Conservation (phyloP, 2,113 vertebrate species). For the Paratilapia polleni region DNA sequence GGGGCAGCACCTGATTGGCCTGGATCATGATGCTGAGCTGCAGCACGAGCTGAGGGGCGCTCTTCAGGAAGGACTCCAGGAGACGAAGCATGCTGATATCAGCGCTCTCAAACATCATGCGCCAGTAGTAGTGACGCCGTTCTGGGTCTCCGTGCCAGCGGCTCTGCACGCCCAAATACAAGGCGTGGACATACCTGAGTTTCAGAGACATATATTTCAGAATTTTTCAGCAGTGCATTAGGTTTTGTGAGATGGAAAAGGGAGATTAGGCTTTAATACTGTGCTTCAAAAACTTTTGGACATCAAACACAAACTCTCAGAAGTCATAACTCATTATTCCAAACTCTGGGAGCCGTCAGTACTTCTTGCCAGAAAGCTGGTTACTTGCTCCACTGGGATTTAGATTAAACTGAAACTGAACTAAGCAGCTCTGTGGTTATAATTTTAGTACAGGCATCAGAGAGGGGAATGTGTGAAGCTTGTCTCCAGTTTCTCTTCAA, state of each 20-base stretch:
- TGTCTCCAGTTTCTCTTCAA: slow-evolving; percentile 25
- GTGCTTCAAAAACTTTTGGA: slow-evolving; percentile 32
- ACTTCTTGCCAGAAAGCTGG: slow-evolving; percentile 39
- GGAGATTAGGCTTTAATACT: background rate
- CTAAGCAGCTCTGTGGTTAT: slow-evolving; percentile 53
- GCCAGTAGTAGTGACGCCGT: slow-evolving; percentile 93
- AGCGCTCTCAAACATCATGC: slow-evolving; percentile 95
- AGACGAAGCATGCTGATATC: slow-evolving; percentile 98
- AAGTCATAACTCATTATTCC: slow-evolving; percentile 55
- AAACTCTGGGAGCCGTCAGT: slow-evolving; percentile 44
- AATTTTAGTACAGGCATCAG: slow-evolving; percentile 43
- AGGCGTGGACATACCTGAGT: slow-evolving; percentile 89
- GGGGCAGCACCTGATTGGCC: slow-evolving; percentile 79
- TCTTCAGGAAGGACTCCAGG: slow-evolving; percentile 97
- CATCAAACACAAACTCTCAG: slow-evolving; percentile 50
- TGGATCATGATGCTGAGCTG: slow-evolving; percentile 97
- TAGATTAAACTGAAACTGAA: slow-evolving; percentile 48
- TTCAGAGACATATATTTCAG: slow-evolving; percentile 5
- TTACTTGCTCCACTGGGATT: slow-evolving; percentile 38
- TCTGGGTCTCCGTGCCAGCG: slow-evolving; percentile 90
- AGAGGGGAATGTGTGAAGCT: background rate
- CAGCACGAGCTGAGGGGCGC: slow-evolving; percentile 97
- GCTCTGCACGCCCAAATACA: slow-evolving; percentile 97
- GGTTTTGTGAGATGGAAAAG: background rate
- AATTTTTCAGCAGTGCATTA: background rate